Evolutionary conservation across 2,888 invertebrate species (phyloP), one percentile per base, ranked within the genome.

Genomic region (Xestia ashworthii): DNA sequence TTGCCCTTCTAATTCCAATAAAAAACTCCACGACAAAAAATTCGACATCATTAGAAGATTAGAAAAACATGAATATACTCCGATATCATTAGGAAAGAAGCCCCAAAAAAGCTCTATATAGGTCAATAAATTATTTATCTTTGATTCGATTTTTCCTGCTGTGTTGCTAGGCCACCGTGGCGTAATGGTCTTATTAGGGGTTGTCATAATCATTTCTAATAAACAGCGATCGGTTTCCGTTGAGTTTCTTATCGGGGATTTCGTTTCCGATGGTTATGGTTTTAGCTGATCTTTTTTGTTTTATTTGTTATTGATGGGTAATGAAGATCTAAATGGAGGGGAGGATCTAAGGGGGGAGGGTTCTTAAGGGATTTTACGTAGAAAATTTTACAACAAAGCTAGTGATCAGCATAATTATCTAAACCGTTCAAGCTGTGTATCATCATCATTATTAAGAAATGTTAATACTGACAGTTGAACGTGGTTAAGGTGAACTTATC

Each of bases 101-200:
- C 14, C 3, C 66, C 58, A 48, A 66, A 58, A 60, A 67, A 60
- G n/a, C 65, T 64, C 60, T 70, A 77, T 74, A 2, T 75, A 77
- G 76, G 81, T 79, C 81, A 83, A 86, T n/a, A n/a, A n/a, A n/a
- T 86, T 76, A 83, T 83, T 62, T 79, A 62, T 83, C 76, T 84
- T 81, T 71, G 71, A 78, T 67, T 78, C 53, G 60, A 12, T 11
- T 73, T 85, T 86, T 80, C 85, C 87, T 87, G 65, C 32, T 80
- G 32, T 71, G 78, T 81, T 83, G 78, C 76, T 68, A 81, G 2
- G 74, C 16, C 12, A 62, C 32, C 48, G 66, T 50, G n/a, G 19
- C 68, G 53, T 76, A 70, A 83, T 74, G 76, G 53, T 60, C 75
- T 84, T 83, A 78, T 74, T 82, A 78, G 48, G 71, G 44, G 53